Base-by-base conservation (phyloP, 2,797 vertebrate genomes). In the Hyperoplus immaculatus region DNA sequence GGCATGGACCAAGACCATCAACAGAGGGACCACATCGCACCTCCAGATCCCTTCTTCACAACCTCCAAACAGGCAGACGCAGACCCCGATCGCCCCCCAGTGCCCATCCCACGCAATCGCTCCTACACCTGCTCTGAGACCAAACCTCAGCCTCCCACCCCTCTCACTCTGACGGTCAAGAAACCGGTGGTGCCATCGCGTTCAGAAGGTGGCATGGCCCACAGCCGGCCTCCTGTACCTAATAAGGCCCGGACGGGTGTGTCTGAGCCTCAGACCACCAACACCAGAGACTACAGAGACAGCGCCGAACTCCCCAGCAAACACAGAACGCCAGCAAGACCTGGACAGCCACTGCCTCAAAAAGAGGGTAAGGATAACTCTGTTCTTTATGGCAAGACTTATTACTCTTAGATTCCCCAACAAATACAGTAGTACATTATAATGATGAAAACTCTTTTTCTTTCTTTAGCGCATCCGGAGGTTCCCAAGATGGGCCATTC, bases 221-320 rank as follows among this genome's bases (percentile, higher is more conserved):
- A 54, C 0, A 92, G 65, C 69, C 96, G 96, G 58, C 98, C 98
- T 0, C 97, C 97, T 13, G 75, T 99, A 63, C 98, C 98, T 0
- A 66, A 87, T 0, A 99, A 99, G 92, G 63, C 53, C 5, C 96
- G 97, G 69, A 90, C 87, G 0, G 94, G 93, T 0, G 87, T 74
- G 3, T 66, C 85, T 0, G 94, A 95, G 1, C 79, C 86, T 21
- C 93, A 84, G 59, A 8, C 21, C 42, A 5, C 60, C 45, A 97
- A 95, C 84, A 77, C 93, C 81, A 95, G 95, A 16, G 98, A 99
- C 92, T 97, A 97, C 89, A 96, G 97, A 53, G 97, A 98, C 45
- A 95, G 75, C 68, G 89, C 92, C 0, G 97, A 98, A 81, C 89
- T 98, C 55, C 96, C 96, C 0, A 89, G 84, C 80, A 94, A 96